Percentiles rank a stretch among this genome's conserved stretches.
phyloP scores from a whole-genome alignment of 2,113 vertebrate species.

The Gnathonemus echidnorhynchus region DNA sequence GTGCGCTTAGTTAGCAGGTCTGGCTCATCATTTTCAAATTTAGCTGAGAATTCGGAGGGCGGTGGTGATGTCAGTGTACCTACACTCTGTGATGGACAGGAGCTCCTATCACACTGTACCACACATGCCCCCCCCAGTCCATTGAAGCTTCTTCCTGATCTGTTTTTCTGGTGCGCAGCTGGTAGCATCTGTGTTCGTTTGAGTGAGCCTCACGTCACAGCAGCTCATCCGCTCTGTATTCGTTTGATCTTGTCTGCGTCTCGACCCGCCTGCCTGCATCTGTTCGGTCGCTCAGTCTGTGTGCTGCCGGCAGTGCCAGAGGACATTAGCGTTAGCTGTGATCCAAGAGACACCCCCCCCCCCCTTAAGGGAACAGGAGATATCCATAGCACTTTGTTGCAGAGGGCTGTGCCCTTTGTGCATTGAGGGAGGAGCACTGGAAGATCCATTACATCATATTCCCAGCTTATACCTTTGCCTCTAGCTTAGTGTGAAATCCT shows the following conservation, averaged over 20 bases:
- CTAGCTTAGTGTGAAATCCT: neutral
- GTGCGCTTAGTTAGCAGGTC: neutral
- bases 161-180: neutral
- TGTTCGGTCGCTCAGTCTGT: neutral
- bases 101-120: slow-evolving; percentile 30
- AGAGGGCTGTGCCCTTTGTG: neutral
- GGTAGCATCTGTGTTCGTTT: neutral
- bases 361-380: neutral
- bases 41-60: neutral
- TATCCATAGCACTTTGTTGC: neutral
- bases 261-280: neutral
- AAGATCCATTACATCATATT: neutral
- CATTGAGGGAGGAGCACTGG: neutral
- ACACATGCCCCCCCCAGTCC: slow-evolving; percentile 11
- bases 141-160: neutral
- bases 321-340: neutral
- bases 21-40: neutral
- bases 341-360: neutral
- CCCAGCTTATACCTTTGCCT: neutral
- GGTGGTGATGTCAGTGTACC: neutral
- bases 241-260: neutral
- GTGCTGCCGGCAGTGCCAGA: neutral
- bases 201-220: neutral
- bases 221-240: neutral
- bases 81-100: neutral